Base-by-base conservation (phyloP, 2,888 invertebrate species). In the Apamea anceps region DNA sequence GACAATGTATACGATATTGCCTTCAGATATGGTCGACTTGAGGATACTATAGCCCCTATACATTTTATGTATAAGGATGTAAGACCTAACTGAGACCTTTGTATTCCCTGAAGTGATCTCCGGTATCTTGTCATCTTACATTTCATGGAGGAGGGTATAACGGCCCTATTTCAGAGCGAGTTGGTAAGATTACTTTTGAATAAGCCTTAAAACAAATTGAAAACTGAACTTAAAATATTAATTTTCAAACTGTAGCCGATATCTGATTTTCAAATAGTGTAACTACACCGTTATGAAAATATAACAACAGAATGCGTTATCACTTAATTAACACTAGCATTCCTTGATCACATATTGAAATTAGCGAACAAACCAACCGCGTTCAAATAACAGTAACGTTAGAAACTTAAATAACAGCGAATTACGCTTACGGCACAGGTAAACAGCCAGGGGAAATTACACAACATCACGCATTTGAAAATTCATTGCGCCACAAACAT, bases 401-500 rank as follows among this genome's bases (percentile, higher is more conserved):
- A 66, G 32, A 79, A 77, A 77, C 72, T 77, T 77, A 86, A 70
- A 77, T 75, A 84, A 75, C 76, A 72, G 57, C 51, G n/a, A 77
- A 77, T 75, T 77, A 77, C 74, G 76, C 21, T 60, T 80, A 79
- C 63, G 70, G 42, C 48, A 28, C 76, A 83, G 75, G 74, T 81
- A 84, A 83, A 83, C 60, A 80, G 15, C 12, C 54, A 77, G n/a
- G 37, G 54, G 28, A 75, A 84, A 80, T 80, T 62, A 80, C 65
- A 65, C 65, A 80, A 77, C 77, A 85, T 80, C 79, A 66, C 71
- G 45, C 79, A 84, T 72, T 85, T 77, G 66, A 45, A 73, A 77
- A 85, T 80, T 79, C 66, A 86, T 85, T 88, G 68, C 87, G 77
- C 80, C 78, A 82, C 75, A 73, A 79, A 78, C 66, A 79, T 72